These are phyloP conservation scores for Disparrhopalites patrizii DNA, from an alignment of 2,888 invertebrate species.

Conservation along the genomic window DNA sequence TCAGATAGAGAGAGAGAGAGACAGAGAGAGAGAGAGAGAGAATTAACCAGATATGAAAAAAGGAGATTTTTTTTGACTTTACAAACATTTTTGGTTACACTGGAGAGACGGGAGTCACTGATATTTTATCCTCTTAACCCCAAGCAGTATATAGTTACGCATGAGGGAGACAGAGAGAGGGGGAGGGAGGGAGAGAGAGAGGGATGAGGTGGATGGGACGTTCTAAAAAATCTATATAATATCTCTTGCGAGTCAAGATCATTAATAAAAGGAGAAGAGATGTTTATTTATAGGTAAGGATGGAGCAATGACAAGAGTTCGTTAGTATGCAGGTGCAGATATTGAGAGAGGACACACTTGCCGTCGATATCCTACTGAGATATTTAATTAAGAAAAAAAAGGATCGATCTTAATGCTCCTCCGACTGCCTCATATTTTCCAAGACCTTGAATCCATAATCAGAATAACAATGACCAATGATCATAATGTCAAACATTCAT, in stretches of 20 bases:
- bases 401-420: slow-evolving; percentile 26
- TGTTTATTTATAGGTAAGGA: slow-evolving; percentile 39
- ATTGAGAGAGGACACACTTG: slow-evolving; percentile 48
- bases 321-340: slow-evolving; percentile 45
- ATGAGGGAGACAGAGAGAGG: too few species aligned
- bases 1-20: too few species aligned
- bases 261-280: slow-evolving; percentile 45
- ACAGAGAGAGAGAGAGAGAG: too few species aligned
- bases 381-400: slow-evolving; percentile 48
- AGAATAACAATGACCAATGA: slow-evolving; percentile 46
- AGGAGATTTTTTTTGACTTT: slow-evolving; percentile 15
- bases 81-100: too few species aligned
- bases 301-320: slow-evolving; percentile 44
- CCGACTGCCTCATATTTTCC: slow-evolving; percentile 25
- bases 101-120: too few species aligned
- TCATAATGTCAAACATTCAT: slow-evolving; percentile 44
- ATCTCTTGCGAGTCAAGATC: slow-evolving; percentile 40
- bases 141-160: too few species aligned
- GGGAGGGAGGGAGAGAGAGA: too few species aligned
- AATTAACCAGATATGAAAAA: slow-evolving; percentile 1
- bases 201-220: too few species aligned
- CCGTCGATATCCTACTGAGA: slow-evolving; percentile 47
- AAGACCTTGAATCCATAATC: slow-evolving; percentile 47
- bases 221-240: too few species aligned
- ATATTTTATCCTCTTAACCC: too few species aligned